Evolutionary conservation across 2,888 invertebrate genomes (phyloP).

Genomic region (Epinotia ramella): DNA sequence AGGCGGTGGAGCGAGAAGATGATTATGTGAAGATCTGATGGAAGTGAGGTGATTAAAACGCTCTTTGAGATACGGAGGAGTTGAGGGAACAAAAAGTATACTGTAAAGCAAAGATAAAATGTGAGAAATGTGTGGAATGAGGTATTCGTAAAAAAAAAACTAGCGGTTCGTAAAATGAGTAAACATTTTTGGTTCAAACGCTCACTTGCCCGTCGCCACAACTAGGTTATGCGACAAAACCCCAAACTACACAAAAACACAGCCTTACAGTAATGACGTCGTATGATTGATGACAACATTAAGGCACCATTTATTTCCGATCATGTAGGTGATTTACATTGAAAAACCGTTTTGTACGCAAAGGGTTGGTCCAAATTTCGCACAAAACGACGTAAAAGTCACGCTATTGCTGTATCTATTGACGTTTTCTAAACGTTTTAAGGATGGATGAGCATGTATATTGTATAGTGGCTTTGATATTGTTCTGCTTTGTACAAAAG

Average conservation of each 20-base stretch:
- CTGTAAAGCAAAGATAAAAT: too few species aligned
- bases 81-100: too few species aligned
- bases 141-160: too few species aligned
- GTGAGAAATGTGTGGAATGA: too few species aligned
- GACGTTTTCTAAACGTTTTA: background rate
- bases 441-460: constrained; percentile 2
- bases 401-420: background rate
- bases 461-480: constrained; percentile 1
- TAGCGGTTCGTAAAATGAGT: too few species aligned
- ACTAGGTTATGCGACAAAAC: constrained; percentile 11
- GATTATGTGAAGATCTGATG: too few species aligned
- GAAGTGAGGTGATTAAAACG: too few species aligned
- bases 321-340: constrained; percentile 49
- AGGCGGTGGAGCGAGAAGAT: too few species aligned
- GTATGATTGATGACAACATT: constrained; percentile 55
- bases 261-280: constrained; percentile 11
- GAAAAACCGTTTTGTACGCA: constrained; percentile 44
- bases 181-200: background rate
- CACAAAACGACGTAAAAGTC: background rate
- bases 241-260: constrained; percentile 8
- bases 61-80: too few species aligned
- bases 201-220: background rate
- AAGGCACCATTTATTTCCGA: constrained; percentile 52
- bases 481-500: background rate
- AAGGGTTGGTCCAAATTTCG: background rate